A percentile compares a stretch with the other conserved stretches of the same genome.
Conservation (phyloP, 2,888 invertebrate genomes). For the Drosophila prolongata region DNA sequence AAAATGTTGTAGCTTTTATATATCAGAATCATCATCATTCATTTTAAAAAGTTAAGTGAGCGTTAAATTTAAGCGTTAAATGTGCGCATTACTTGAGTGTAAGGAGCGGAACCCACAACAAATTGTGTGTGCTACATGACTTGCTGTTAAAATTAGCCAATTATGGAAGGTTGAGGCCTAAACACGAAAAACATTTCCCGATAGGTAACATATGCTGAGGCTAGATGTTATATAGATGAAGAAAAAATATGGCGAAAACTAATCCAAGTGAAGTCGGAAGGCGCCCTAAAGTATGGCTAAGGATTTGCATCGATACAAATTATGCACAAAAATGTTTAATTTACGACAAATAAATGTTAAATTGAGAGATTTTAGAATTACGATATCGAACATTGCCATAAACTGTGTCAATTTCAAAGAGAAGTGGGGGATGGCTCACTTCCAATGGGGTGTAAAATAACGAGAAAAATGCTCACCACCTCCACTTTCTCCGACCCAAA, state of each 20-base stretch:
- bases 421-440: slow-evolving; percentile 15
- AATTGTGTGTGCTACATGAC: slow-evolving; percentile 68
- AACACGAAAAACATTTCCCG: not conserved
- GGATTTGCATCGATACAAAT: slow-evolving; percentile 46
- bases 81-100: slow-evolving; percentile 20
- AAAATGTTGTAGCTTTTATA: too few relatives aligned
- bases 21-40: too few relatives aligned
- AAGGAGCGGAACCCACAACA: slow-evolving; percentile 20
- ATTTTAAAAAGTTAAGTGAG: slow-evolving; percentile 21
- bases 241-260: slow-evolving; percentile 4
- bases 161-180: slow-evolving; percentile 39
- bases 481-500: slow-evolving; percentile 33
- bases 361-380: slow-evolving; percentile 75
- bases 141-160: slow-evolving; percentile 63
- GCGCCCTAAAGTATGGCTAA: slow-evolving; percentile 47
- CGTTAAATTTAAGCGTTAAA: slow-evolving; percentile 55
- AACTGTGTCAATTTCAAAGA: slow-evolving; percentile 59
- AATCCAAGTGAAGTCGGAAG: slow-evolving; percentile 7
- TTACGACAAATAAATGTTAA: slow-evolving; percentile 80
- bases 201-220: slow-evolving; percentile 46
- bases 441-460: slow-evolving; percentile 77
- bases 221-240: not conserved
- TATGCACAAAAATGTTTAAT: slow-evolving; percentile 68
- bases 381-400: slow-evolving; percentile 65
- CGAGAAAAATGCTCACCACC: slow-evolving; percentile 60